Evolutionary conservation across 2,113 vertebrate species (phyloP), one percentile per base, ranked within the genome.

Genomic region (Brevimyrus niger): DNA sequence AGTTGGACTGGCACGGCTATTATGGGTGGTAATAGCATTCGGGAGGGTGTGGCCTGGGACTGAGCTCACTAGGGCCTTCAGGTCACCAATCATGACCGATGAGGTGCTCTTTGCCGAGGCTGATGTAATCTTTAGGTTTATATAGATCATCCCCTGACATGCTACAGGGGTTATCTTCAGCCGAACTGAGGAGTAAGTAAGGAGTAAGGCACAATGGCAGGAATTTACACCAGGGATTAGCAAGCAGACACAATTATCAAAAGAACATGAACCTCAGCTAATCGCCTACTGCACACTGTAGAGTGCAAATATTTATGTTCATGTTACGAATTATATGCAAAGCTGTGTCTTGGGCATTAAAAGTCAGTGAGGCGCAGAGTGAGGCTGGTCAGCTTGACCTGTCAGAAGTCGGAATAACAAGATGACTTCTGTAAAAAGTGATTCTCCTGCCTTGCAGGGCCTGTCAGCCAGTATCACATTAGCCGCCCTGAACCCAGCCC

Each of bases 221-320:
- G 48, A 38, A 48, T 73, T 88, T 73, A 88, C n/a, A 58, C 42
- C 35, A 47, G 19, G 42, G 58, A 88, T 88, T 88, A 73, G 61
- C 61, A 73, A 88, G 48, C 61, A 88, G 55, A 87, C 61, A 88
- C n/a, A 65, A 87, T 44, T 87, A 61, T 31, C 86, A 31, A n/a
- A 42, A 31, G 61, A 88, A 73, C n/a, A 31, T 19, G 13, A 17
- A 21, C 58, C 11, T 88, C 58, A 50, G 10, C 58, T 47, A 73
- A 73, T 73, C 44, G 1, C 38, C 51, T 23, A 48, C 23, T 69
- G 42, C 44, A 88, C 55, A 17, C 21, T 47, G 44, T 47, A 42
- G 42, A 55, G 58, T 15, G 38, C 61, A 35, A 88, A n/a, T 23
- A 31, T 44, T 48, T 47, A 27, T 11, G 23, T 31, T 46, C 23